Evolutionary conservation across 2,888 invertebrate genomes (phyloP), one percentile per base, ranked within the genome.

Genomic region (Macrosoma leucophasiata): DNA sequence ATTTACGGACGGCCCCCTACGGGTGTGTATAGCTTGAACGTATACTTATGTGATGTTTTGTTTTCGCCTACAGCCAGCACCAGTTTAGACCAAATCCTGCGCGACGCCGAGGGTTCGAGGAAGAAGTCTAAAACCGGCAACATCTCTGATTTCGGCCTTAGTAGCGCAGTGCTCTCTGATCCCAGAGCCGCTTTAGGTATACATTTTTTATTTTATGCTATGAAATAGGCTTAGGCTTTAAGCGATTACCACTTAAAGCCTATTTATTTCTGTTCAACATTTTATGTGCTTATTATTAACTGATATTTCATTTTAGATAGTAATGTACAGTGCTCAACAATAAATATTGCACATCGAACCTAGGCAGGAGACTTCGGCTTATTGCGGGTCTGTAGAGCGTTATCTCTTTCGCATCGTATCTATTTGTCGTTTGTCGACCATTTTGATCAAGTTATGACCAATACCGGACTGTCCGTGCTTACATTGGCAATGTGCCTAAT

Each of bases 31-130:
- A n/a, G n/a, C n/a, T n/a, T n/a, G n/a, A n/a, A n/a, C n/a, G n/a
- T n/a, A n/a, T n/a, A n/a, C n/a, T n/a, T 26, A 14, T 15, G 6
- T 13, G n/a, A 23, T 15, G 19, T 25, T 23, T 20, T 8, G 19
- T 12, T 37, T 27, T 29, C 10, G 20, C 26, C 54, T 68, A 8
- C 57, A 76, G 78, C 62, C 8, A 71, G 43, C 39, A 68, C 67
- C 36, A 84, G 71, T 31, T 42, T 82, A 4, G 79, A 82, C 24
- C 77, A 79, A 46, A 76, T 82, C 22, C 52, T 81, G 2, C 65
- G 68, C 4, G 78, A 81, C 1, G 65, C 72, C 0, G 79, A 77
- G 19, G 62, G 60, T 2, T 56, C 62, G 1, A 61, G 68, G n/a
- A 81, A 81, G 52, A 81, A 74, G 34, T 43, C 58, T 6, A 81